Evolutionary conservation across 2,113 vertebrate species (phyloP).

Genomic region (Percopsis transmontana): DNA sequence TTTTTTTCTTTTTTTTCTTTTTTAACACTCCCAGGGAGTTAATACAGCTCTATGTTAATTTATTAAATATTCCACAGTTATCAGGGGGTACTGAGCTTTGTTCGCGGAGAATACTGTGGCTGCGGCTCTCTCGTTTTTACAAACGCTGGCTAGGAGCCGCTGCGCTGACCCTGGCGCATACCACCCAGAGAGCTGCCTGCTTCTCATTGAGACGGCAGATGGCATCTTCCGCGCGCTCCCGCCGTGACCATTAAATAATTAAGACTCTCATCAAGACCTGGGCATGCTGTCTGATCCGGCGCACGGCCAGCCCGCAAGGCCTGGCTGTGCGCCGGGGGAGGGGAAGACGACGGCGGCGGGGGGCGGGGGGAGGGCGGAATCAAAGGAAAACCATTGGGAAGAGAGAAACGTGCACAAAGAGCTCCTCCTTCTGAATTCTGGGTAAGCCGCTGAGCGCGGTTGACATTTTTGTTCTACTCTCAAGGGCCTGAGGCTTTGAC

Average conservation of each 20-base stretch:
- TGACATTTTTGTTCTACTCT: slow-evolving; percentile 60
- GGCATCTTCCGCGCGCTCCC: slow-evolving; percentile 76
- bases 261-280: slow-evolving; percentile 79
- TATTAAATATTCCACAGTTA: slow-evolving; percentile 13
- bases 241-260: slow-evolving; percentile 81
- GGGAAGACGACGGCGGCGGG: background rate
- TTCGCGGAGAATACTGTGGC: slow-evolving; percentile 9
- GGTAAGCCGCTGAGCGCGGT: slow-evolving; percentile 31
- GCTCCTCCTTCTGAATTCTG: slow-evolving; percentile 39
- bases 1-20: background rate
- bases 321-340: slow-evolving; percentile 48
- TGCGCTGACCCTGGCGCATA: slow-evolving; percentile 25
- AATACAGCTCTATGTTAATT: slow-evolving; percentile 26
- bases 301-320: slow-evolving; percentile 57
- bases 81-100: slow-evolving; percentile 10
- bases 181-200: slow-evolving; percentile 48
- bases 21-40: slow-evolving; percentile 14
- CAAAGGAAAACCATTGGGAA: slow-evolving; percentile 4
- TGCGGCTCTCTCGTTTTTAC: slow-evolving; percentile 13
- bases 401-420: slow-evolving; percentile 15
- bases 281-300: slow-evolving; percentile 72
- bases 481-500: slow-evolving; percentile 50
- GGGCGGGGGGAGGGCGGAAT: slow-evolving; percentile 4
- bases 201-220: slow-evolving; percentile 73
- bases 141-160: slow-evolving; percentile 24